Conservation (phyloP, 1,140 invertebrate genomes). For the Bombyx mori region DNA sequence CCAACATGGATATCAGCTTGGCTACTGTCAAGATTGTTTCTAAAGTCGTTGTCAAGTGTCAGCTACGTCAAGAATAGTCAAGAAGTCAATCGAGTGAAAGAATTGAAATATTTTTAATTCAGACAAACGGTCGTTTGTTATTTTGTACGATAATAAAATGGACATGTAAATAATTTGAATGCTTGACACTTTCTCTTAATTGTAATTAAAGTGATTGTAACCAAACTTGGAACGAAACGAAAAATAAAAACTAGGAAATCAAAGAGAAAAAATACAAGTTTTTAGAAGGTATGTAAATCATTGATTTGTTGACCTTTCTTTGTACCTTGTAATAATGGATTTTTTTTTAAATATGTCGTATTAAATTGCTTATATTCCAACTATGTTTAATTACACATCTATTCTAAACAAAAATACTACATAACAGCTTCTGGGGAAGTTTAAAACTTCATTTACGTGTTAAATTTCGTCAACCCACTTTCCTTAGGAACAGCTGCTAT, state of each 20-base stretch:
- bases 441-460: slow-evolving; percentile 1
- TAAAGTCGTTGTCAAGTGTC: too few relatives aligned
- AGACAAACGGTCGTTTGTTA: neutral
- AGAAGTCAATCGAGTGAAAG: too few relatives aligned
- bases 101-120: too few relatives aligned
- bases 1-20: too few relatives aligned
- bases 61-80: too few relatives aligned
- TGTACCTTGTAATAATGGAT: slow-evolving; percentile 26
- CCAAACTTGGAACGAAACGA: slow-evolving; percentile 1
- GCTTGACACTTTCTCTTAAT: slow-evolving; percentile 24
- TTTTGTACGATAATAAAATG: slow-evolving; percentile 24
- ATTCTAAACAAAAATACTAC: neutral
- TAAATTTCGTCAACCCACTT: slow-evolving; percentile 44
- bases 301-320: slow-evolving; percentile 32
- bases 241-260: neutral
- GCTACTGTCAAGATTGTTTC: too few relatives aligned
- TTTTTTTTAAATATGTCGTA: slow-evolving; percentile 1
- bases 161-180: slow-evolving; percentile 17
- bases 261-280: neutral
- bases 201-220: slow-evolving; percentile 15
- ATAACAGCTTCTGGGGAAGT: neutral
- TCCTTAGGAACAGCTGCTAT: slow-evolving; percentile 61
- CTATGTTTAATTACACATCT: too few relatives aligned
- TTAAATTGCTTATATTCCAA: neutral
- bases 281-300: slow-evolving; percentile 19